Evolutionary conservation across 2,113 vertebrate genomes (phyloP), one percentile per base, ranked within the genome.

Genomic region (Ifrita kowaldi): DNA sequence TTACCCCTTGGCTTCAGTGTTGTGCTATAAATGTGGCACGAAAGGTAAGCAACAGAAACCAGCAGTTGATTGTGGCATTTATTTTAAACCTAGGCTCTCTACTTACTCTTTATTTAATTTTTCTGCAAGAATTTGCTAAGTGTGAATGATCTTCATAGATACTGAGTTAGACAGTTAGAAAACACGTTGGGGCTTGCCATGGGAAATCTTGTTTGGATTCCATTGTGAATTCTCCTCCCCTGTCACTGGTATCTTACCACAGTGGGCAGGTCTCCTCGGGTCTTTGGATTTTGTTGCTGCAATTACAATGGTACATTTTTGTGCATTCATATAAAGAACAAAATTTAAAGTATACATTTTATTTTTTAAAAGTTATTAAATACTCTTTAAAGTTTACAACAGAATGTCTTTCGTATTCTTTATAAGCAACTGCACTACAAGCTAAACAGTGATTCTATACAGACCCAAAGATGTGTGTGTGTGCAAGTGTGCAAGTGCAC

Each of bases 341-440:
- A 83, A 91, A 81, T 92, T 89, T 86, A 75, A 95, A 95, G 87
- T 84, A 97, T 86, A 96, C 95, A 82, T 97, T 95, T 97, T 97
- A 96, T 97, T 97, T 97, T 97, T 97, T 28, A 96, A 94, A 87
- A 84, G 55, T 94, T 96, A 97, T 97, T 97, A 97, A 97, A 97
- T 95, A 97, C 90, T 96, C 94, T 96, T 96, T 93, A 88, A 97
- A 96, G 68, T 96, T 96, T 97, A 97, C 81, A 91, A 76, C 76
- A 70, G 42, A 94, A 93, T 80, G 97, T 95, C 95, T 95, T 97
- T 94, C 96, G 97, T 97, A 79, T 97, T 97, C 74, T 97, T 97
- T 97, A 30, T 74, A 89, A 81, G 50, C 42, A 76, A 37, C 78
- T 64, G 53, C 49, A 69, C 49, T 70, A 22, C 71, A 59, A 64